Evolutionary conservation across 2,888 invertebrate genomes (phyloP).

Genomic region (Limnephilus marmoratus): DNA sequence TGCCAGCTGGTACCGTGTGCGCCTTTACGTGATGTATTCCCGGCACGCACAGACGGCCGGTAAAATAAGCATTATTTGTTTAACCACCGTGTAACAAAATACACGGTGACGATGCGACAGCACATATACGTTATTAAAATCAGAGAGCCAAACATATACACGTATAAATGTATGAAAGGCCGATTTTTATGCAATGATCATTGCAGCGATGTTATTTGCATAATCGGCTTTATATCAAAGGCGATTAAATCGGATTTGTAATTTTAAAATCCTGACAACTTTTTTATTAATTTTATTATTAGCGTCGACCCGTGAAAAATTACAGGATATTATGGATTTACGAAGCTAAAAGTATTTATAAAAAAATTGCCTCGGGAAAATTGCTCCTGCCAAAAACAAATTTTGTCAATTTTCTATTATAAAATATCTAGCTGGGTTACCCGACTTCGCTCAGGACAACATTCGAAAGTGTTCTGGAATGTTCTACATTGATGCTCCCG

Average conservation of each 20-base stretch:
- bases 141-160: background rate
- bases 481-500: too few species aligned
- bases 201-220: conserved; percentile 10
- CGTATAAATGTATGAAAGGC: background rate
- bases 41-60: background rate
- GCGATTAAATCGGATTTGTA: background rate
- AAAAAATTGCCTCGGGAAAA: too few species aligned
- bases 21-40: background rate
- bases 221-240: conserved; percentile 6
- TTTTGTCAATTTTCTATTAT: too few species aligned
- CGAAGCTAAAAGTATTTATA: too few species aligned
- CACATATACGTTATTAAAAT: background rate
- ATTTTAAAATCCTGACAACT: background rate
- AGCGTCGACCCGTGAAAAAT: too few species aligned
- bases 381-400: too few species aligned
- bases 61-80: conserved; percentile 25
- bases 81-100: background rate
- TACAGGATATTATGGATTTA: too few species aligned
- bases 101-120: background rate
- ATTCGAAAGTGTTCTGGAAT: too few species aligned
- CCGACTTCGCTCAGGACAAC: too few species aligned
- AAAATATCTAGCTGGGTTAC: too few species aligned
- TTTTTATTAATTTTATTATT: too few species aligned
- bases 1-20: conserved; percentile 1
- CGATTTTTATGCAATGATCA: background rate